Percentiles rank a stretch among this genome's conserved stretches.
These are phyloP conservation scores for Trematomus bernacchii DNA, from an alignment of 2,797 vertebrate genomes.

Conservation along the genomic window DNA sequence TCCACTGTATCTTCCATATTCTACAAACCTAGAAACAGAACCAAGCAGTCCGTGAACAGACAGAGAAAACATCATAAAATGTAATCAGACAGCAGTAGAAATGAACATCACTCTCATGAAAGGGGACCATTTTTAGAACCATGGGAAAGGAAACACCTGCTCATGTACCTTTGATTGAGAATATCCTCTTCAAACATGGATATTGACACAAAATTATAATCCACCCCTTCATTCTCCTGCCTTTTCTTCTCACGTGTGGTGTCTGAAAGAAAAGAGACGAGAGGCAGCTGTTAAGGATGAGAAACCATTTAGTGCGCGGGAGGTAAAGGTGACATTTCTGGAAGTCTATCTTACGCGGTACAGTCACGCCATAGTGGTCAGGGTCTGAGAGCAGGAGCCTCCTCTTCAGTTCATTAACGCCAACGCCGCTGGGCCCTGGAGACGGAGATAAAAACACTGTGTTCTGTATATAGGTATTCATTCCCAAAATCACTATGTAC, in stretches of 20 bases:
- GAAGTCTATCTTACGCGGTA: conserved; percentile 76
- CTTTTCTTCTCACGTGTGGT: conserved; percentile 90
- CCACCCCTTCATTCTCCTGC: conserved; percentile 91
- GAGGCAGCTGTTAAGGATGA: conserved; percentile 11
- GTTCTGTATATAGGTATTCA: conserved; percentile 45
- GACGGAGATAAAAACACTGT: conserved; percentile 54
- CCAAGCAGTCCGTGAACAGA: conserved; percentile 4
- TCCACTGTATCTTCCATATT: conserved; percentile 90
- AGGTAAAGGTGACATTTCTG: conserved; percentile 11
- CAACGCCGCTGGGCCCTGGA: conserved; percentile 82
- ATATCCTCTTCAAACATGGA: conserved; percentile 93
- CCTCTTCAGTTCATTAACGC: conserved; percentile 83
- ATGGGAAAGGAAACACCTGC: conserved; percentile 36
- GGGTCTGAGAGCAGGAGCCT: conserved; percentile 83
- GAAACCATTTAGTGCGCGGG: conserved; percentile 3
- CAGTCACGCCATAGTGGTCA: conserved; percentile 74
- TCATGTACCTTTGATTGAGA: conserved; percentile 91
- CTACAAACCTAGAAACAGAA: conserved; percentile 88
- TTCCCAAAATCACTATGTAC: conserved; percentile 44
- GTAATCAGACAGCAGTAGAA: background rate
- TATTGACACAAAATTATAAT: conserved; percentile 94
- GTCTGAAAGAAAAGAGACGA: conserved; percentile 79
- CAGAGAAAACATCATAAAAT: conserved; percentile 7
- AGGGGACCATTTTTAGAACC: conserved; percentile 3
- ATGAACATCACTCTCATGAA: conserved; percentile 1